Percentiles rank a stretch among this genome's conserved stretches.
Evolutionary conservation across 2,113 vertebrate species (phyloP).

Genomic region (Passer montanus): DNA sequence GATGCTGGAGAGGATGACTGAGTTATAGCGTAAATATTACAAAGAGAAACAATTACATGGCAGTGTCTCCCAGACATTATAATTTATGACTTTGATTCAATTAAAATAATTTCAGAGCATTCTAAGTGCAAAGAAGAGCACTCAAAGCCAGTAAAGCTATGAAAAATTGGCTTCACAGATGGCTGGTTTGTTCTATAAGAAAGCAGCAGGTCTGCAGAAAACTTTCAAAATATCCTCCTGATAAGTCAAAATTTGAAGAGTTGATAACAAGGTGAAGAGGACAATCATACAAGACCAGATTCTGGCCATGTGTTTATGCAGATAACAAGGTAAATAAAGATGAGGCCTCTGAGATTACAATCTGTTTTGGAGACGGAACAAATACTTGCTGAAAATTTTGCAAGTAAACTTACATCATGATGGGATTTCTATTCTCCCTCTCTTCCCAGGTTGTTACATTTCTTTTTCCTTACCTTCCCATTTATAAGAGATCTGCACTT

Average conservation of each 20-base stretch:
- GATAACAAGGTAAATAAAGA: neutral
- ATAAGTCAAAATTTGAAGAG: slow-evolving; percentile 7
- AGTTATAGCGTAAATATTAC: slow-evolving; percentile 27
- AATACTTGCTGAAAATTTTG: neutral
- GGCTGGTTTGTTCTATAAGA: slow-evolving; percentile 51
- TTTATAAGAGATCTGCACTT: neutral
- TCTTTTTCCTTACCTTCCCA: neutral
- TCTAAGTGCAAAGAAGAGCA: slow-evolving; percentile 11
- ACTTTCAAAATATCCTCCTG: neutral
- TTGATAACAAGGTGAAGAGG: slow-evolving; percentile 26
- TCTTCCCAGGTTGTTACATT: neutral
- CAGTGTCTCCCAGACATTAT: neutral
- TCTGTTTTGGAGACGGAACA: neutral
- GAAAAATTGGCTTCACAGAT: slow-evolving; percentile 61
- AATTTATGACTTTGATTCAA: slow-evolving; percentile 31
- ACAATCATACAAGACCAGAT: neutral
- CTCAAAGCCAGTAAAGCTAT: neutral
- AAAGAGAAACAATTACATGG: neutral
- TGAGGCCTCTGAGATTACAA: neutral
- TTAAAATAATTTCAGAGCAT: slow-evolving; percentile 62
- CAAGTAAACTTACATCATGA: neutral
- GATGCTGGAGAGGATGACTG: neutral
- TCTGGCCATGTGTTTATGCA: neutral
- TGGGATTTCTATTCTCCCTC: neutral
- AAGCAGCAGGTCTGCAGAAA: slow-evolving; percentile 33